Base-by-base conservation (phyloP, 2,888 invertebrate species). In the Hirtodrosophila alboralis region DNA sequence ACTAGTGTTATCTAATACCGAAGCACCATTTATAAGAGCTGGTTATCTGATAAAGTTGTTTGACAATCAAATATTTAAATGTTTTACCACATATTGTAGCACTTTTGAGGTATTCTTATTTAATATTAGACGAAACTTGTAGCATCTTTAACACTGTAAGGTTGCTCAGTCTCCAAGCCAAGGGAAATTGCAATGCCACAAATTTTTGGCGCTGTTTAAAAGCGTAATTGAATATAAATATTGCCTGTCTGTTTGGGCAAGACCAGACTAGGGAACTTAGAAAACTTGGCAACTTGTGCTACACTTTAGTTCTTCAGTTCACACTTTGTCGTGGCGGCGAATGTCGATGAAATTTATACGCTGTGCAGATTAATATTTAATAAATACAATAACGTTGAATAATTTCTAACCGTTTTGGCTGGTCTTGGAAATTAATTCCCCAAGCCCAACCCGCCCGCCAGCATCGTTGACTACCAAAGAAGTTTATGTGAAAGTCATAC, bases 401-500 rank as follows among this genome's bases (percentile, higher is more conserved):
- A 71, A 52, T 62, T 47, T 75, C 66, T 48, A 75, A 67, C 63
- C 60, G 41, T 61, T 66, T 59, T 47, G 41, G 54, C 51, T 59
- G 44, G 28, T n/a, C 48, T 51, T 45, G 41, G 49, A 75, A 65
- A 75, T 75, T 75, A 73, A 76, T 70, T 75, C 65, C 53, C 70
- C 27, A n/a, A 2, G 30, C 2, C 16, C 0, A 3, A 16, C 3
- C 12, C 41, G 12, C 28, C 13, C 9, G 2, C 34, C 44, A 56
- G 67, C 52, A 45, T 30, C 56, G 47, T 54, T 61, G 48, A 27
- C 57, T 41, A 30, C 45, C 52, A 74, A 74, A 74, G 74, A 74
- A 74, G 69, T 76, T 73, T 73, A 75, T 76, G 56, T 66, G 70
- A 73, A 76, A 76, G 75, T 75, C 76, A 75, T 76, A 73, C 67